Evolutionary conservation across 92 coral and sea anemone species (phyloP).

Genomic region (Epizoanthus rinbou): DNA sequence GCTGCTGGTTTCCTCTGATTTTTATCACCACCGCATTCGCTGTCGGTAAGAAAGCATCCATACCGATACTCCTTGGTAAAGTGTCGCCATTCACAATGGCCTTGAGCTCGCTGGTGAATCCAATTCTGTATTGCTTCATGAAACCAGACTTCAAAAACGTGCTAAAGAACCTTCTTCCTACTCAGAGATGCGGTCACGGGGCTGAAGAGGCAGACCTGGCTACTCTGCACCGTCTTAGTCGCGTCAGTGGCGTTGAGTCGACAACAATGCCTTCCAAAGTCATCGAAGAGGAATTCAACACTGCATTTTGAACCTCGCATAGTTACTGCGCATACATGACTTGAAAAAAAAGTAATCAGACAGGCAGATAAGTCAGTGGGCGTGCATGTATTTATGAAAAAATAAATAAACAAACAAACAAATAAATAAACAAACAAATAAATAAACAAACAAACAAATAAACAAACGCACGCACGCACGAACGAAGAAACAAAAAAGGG

Average conservation of each 20-base stretch:
- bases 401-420: too few relatives aligned
- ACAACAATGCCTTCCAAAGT: constrained; percentile 1
- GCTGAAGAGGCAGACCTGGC: not conserved
- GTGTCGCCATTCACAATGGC: constrained; percentile 53
- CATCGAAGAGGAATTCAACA: constrained; percentile 6
- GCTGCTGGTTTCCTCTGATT: constrained; percentile 58
- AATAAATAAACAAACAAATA: too few relatives aligned
- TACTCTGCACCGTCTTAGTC: constrained; percentile 13
- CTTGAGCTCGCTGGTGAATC: constrained; percentile 53
- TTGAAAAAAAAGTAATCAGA: too few relatives aligned
- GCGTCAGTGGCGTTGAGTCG: not conserved
- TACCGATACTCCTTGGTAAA: constrained; percentile 41
- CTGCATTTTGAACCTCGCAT: not conserved
- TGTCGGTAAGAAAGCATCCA: constrained; percentile 17
- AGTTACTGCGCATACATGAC: too few relatives aligned
- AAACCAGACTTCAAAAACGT: constrained; percentile 52
- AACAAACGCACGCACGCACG: too few relatives aligned
- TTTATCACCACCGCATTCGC: constrained; percentile 55
- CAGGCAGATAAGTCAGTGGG: too few relatives aligned
- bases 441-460: too few relatives aligned
- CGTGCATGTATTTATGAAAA: too few relatives aligned
- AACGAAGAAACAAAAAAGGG: too few relatives aligned
- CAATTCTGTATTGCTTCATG: constrained; percentile 52
- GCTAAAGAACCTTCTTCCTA: constrained; percentile 20
- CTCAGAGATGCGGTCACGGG: not conserved